Conservation (phyloP, 2,113 vertebrate species). For the Laticauda colubrina region DNA sequence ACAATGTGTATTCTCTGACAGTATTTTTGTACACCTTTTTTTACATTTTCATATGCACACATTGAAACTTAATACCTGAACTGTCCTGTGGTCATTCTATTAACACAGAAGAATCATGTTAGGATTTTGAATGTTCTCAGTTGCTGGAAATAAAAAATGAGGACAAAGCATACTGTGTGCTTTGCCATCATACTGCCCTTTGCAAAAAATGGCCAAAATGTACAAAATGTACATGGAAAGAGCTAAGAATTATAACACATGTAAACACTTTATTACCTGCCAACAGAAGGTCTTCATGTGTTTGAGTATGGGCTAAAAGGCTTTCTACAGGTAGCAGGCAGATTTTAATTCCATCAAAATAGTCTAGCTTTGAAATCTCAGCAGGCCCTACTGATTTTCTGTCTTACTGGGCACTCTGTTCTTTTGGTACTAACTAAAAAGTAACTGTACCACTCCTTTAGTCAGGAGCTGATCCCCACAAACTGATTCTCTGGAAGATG, state of each 20-base stretch:
- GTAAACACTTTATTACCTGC: not conserved
- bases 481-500: not conserved
- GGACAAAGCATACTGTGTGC: too few species aligned
- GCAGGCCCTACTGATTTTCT: not conserved
- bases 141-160: not conserved
- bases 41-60: not conserved
- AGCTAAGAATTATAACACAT: not conserved
- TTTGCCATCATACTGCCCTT: not conserved
- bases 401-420: not conserved
- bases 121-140: not conserved
- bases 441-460: not conserved
- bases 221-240: not conserved
- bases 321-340: not conserved
- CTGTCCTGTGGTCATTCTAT: not conserved
- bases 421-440: not conserved
- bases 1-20: not conserved
- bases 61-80: not conserved
- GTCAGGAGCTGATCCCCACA: not conserved
- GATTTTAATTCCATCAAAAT: not conserved
- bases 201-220: not conserved
- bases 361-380: not conserved
- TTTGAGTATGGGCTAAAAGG: not conserved
- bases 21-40: not conserved
- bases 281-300: not conserved
- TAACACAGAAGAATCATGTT: not conserved